Evolutionary conservation across 2,888 invertebrate genomes (phyloP), one percentile per base, ranked within the genome.

Genomic region (Axea sp.): DNA sequence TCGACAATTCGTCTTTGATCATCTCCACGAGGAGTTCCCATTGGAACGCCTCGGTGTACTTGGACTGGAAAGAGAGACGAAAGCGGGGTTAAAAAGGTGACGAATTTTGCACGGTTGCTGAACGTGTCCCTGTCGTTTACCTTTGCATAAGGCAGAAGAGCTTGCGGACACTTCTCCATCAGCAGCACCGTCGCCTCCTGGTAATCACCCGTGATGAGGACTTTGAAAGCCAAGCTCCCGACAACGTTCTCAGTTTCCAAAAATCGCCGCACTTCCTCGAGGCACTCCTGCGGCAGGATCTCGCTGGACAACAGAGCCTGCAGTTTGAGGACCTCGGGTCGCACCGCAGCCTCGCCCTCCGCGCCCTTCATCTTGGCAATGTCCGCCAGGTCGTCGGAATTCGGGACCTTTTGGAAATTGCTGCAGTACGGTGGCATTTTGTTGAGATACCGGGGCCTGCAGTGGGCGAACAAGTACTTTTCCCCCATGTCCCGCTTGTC

Each of bases 91-190:
- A 68, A 62, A 19, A 19, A 19, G 2, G 4, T 19, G 19, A 19
- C 4, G 3, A 19, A 19, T 19, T 19, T 19, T 19, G 19, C n/a
- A n/a, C n/a, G n/a, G n/a, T n/a, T n/a, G n/a, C n/a, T n/a, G n/a
- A n/a, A n/a, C n/a, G n/a, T n/a, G n/a, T n/a, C n/a, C n/a, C n/a
- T n/a, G n/a, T n/a, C n/a, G n/a, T 24, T 12, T 82, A 92, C 93
- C 90, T 92, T 92, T 39, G 91, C 92, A 83, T 91, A 93, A 60
- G 91, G 91, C 75, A 92, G 86, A 19, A 92, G 82, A 79, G 90
- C 91, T 76, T 90, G 90, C 0, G 93, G 92, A 76, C 91, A 91
- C 59, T 89, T 89, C 22, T 91, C 90, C 19, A 92, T 87, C 76
- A 93, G 83, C 76, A 91, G 87, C 60, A 88, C 84, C 0, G 91